Percentiles rank a stretch among this genome's conserved stretches.
Conservation (phyloP, 1,140 invertebrate genomes). For the Habropoda laboriosa region DNA sequence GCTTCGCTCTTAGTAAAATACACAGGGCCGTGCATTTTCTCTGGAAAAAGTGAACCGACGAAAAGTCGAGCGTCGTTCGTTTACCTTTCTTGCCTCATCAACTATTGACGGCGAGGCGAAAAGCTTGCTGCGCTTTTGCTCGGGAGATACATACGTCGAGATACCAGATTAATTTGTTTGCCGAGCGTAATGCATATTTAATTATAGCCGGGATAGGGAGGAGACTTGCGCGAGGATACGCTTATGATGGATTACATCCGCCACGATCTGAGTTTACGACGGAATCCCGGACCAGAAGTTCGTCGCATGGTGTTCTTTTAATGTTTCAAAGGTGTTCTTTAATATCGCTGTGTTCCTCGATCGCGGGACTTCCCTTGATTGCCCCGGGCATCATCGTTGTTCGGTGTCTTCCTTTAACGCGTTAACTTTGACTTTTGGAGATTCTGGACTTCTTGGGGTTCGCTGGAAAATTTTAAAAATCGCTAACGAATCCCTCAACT, state of each 20-base stretch:
- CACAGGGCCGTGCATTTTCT: background rate
- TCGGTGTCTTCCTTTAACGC: no score
- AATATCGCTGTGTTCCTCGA: background rate
- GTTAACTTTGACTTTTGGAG: no score
- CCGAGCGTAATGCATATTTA: slow-evolving; percentile 28
- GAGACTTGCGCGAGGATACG: background rate
- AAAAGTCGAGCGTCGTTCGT: background rate
- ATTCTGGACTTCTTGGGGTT: no score
- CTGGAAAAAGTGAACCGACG: background rate
- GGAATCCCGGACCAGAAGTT: background rate
- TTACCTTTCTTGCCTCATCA: slow-evolving; percentile 1
- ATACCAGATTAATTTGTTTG: slow-evolving; percentile 25
- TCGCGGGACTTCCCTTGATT: background rate
- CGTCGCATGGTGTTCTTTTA: no score
- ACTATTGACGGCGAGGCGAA: background rate
- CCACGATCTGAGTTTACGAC: background rate
- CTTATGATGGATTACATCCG: background rate
- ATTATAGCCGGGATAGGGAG: background rate
- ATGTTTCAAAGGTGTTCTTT: background rate
- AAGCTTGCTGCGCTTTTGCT: background rate
- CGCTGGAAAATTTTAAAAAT: no score
- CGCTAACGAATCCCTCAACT: no score
- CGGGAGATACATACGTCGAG: background rate
- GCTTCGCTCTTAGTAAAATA: background rate
- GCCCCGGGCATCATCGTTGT: no score